Evolutionary conservation across 2,113 vertebrate species (phyloP).

Genomic region (Phyllostomus discolor): DNA sequence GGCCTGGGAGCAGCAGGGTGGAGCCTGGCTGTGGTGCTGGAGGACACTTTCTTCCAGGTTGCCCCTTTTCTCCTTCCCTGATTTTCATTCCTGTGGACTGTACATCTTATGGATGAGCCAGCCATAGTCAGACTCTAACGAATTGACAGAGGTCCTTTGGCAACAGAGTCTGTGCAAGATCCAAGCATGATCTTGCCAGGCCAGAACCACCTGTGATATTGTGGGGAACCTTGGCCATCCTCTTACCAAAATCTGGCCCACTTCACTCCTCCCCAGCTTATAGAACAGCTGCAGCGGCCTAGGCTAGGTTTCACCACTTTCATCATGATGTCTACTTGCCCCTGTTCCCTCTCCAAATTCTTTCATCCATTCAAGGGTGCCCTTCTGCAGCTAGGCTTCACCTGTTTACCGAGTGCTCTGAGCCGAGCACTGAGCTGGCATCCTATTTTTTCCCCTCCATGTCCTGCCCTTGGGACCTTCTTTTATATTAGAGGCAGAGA

Average conservation of each 20-base stretch:
- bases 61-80: background rate
- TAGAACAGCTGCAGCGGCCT: background rate
- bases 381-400: background rate
- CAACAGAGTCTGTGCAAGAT: background rate
- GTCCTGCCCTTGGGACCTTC: background rate
- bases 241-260: background rate
- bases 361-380: background rate
- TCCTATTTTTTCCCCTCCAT: background rate
- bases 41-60: background rate
- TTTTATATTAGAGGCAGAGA: background rate
- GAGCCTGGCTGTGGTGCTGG: fast-evolving
- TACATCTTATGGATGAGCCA: background rate
- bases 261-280: background rate
- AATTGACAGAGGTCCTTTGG: background rate
- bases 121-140: background rate
- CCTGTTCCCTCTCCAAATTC: background rate
- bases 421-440: background rate
- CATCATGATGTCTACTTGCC: fast-evolving
- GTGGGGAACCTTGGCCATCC: background rate
- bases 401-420: background rate
- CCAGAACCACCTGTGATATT: background rate
- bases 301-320: background rate
- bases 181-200: background rate
- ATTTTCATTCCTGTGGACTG: background rate
- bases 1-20: no score